Conservation (phyloP, 2,113 vertebrate genomes). For the Dunckerocampus dactyliophorus region DNA sequence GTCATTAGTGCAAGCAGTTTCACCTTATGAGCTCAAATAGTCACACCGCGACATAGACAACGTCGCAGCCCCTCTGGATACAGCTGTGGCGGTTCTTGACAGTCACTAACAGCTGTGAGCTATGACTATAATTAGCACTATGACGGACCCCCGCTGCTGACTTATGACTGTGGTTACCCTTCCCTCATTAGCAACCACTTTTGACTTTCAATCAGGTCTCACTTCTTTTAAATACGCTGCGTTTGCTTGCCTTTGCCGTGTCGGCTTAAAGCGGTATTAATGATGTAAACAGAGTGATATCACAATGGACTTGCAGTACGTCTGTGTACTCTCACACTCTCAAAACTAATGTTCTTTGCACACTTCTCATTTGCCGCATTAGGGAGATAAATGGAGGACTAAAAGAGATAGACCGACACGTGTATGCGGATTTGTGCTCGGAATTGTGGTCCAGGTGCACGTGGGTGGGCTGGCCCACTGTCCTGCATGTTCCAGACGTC, state of each 20-base stretch:
- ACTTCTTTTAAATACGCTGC: slow-evolving; percentile 11
- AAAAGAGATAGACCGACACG: slow-evolving; percentile 5
- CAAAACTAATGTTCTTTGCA: background rate
- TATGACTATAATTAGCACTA: slow-evolving; percentile 33
- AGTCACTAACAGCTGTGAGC: slow-evolving; percentile 33
- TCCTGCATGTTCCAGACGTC: background rate
- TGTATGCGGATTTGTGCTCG: background rate
- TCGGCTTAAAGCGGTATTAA: slow-evolving; percentile 2
- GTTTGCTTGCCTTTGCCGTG: background rate
- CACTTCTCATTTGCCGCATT: slow-evolving; percentile 26
- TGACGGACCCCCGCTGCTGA: slow-evolving; percentile 36
- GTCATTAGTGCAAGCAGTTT: slow-evolving; percentile 13
- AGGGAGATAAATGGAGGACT: slow-evolving; percentile 9
- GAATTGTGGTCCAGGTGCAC: background rate
- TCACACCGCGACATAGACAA: slow-evolving; percentile 10
- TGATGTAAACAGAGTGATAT: slow-evolving; percentile 5
- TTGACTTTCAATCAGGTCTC: slow-evolving; percentile 16
- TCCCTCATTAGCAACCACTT: slow-evolving; percentile 19
- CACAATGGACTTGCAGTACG: background rate
- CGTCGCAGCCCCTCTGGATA: slow-evolving; percentile 4
- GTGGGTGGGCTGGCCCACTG: background rate
- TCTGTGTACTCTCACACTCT: background rate
- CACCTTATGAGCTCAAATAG: slow-evolving; percentile 8
- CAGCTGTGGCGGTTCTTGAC: slow-evolving; percentile 26
- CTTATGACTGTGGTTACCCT: slow-evolving; percentile 27